Evolutionary conservation across 2,888 invertebrate genomes (phyloP).

Genomic region (Heliconius ethilla): DNA sequence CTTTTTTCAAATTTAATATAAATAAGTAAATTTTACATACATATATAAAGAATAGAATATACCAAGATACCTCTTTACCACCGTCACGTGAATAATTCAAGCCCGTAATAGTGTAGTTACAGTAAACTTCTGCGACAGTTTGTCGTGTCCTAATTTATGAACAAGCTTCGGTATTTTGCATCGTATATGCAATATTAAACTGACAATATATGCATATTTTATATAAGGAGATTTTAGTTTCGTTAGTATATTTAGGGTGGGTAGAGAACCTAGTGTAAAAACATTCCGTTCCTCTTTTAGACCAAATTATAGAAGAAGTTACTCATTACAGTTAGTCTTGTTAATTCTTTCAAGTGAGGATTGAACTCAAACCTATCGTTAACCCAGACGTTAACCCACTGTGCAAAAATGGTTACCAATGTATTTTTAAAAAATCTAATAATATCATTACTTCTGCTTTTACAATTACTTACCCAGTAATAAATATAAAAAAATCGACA

Average conservation of each 20-base stretch:
- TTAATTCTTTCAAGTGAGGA: too few relatives aligned
- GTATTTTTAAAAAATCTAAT: not conserved
- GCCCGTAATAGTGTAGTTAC: conserved; percentile 15
- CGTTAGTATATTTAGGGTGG: too few relatives aligned
- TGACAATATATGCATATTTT: conserved; percentile 6
- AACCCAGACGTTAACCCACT: not conserved
- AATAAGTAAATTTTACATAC: not conserved
- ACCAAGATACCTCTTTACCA: not conserved
- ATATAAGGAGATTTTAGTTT: not conserved
- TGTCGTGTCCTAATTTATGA: conserved; percentile 26
- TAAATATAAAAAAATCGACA: too few relatives aligned
- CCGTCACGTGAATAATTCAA: conserved; percentile 17
- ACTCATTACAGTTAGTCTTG: too few relatives aligned
- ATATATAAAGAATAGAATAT: not conserved
- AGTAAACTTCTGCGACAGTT: conserved; percentile 24
- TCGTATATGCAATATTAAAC: conserved; percentile 8
- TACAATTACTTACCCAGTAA: too few relatives aligned
- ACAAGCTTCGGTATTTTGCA: conserved; percentile 17
- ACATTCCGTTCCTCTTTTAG: too few relatives aligned
- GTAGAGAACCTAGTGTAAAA: too few relatives aligned
- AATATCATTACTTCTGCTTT: not conserved
- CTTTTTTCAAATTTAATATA: too few relatives aligned
- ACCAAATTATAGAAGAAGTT: too few relatives aligned
- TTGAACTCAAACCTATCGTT: not conserved
- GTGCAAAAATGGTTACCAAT: not conserved